Evolutionary conservation across 2,888 invertebrate genomes (phyloP).

Genomic region (Clitarchus hookeri): DNA sequence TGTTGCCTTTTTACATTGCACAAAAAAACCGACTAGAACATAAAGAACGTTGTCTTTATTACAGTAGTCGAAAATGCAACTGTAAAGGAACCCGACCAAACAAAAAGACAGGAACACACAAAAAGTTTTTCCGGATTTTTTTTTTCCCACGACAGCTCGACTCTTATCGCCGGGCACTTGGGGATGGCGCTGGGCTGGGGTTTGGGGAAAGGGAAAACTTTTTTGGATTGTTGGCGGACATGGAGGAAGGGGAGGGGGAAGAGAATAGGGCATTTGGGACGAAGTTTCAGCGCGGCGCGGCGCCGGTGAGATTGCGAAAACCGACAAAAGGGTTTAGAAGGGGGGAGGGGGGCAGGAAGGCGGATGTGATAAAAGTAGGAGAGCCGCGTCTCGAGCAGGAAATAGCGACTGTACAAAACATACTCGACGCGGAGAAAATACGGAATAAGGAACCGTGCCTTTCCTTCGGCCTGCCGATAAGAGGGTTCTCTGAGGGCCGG

Average conservation of each 20-base stretch:
- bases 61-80: background rate
- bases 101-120: background rate
- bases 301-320: conserved; percentile 14
- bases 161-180: conserved; percentile 1
- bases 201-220: background rate
- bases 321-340: background rate
- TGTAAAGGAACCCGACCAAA: background rate
- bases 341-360: background rate
- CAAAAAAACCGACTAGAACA: background rate
- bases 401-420: background rate
- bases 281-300: background rate
- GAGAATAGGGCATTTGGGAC: conserved; percentile 7
- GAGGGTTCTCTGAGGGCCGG: background rate
- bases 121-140: background rate
- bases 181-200: background rate
- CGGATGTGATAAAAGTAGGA: background rate
- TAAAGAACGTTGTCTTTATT: background rate
- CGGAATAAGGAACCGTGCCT: background rate
- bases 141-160: background rate
- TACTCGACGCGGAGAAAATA: conserved; percentile 14
- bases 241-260: background rate
- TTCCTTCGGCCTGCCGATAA: background rate
- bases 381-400: background rate
- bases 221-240: background rate
- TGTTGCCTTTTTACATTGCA: background rate